Percentiles rank a stretch among this genome's conserved stretches.
Conservation (phyloP, 1,140 invertebrate species). For the Ips typographus region DNA sequence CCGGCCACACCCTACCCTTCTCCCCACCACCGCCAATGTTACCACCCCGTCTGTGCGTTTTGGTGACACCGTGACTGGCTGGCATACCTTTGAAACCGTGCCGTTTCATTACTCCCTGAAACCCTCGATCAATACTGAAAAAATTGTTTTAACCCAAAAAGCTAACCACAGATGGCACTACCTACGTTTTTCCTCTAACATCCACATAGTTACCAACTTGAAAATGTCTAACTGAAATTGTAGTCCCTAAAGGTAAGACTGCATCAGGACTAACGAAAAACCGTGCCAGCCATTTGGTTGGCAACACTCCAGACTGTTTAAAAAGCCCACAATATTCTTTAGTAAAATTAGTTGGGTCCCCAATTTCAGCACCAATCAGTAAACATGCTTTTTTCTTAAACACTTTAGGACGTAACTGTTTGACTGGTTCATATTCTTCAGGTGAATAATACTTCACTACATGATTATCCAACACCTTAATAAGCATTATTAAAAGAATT, state of each 20-base stretch:
- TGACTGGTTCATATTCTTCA: constrained; percentile 68
- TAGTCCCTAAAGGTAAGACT: constrained; percentile 85
- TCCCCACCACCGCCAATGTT: constrained; percentile 84
- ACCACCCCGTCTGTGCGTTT: constrained; percentile 90
- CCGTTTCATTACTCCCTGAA: constrained; percentile 96
- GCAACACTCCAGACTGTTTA: constrained; percentile 80
- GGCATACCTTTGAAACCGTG: constrained; percentile 95
- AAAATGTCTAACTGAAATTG: constrained; percentile 87
- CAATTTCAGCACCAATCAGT: constrained; percentile 86
- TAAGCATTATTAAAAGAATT: constrained; percentile 38
- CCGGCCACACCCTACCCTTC: constrained; percentile 87
- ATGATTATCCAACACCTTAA: constrained; percentile 91
- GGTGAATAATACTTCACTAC: constrained; percentile 90
- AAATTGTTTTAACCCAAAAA: constrained; percentile 8
- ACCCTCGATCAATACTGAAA: constrained; percentile 86
- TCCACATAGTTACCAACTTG: constrained; percentile 89
- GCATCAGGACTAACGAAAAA: constrained; percentile 88
- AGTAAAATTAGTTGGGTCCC: constrained; percentile 84
- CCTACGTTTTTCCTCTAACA: constrained; percentile 87
- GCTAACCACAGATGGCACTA: constrained; percentile 11
- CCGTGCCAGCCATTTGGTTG: constrained; percentile 79
- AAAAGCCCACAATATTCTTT: constrained; percentile 90
- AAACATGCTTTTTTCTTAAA: constrained; percentile 66
- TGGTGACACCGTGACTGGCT: constrained; percentile 89
- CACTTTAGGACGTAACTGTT: constrained; percentile 51